phyloP scores from a whole-genome alignment of 1,140 invertebrate species.

The Fopius arisanus region DNA sequence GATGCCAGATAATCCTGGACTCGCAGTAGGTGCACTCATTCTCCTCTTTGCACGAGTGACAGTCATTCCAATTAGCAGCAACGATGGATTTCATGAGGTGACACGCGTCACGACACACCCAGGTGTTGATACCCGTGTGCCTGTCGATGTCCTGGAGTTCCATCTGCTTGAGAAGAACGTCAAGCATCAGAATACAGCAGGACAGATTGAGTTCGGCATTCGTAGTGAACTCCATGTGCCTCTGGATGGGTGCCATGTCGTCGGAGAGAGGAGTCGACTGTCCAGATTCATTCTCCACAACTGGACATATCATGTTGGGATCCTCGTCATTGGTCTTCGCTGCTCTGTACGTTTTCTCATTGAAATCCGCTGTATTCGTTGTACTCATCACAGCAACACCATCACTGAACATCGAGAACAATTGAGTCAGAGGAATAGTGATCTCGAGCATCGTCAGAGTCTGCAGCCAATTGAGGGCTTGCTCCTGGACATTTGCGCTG shows the following conservation, averaged over 20 bases:
- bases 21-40: conserved; percentile 91
- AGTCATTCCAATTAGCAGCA: conserved; percentile 76
- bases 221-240: conserved; percentile 70
- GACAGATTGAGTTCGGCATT: conserved; percentile 81
- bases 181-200: conserved; percentile 96
- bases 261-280: conserved; percentile 77
- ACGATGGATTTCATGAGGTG: conserved; percentile 85
- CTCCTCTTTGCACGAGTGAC: conserved; percentile 73
- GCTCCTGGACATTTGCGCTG: conserved; percentile 87
- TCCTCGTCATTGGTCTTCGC: conserved; percentile 52
- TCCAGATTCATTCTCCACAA: conserved; percentile 74
- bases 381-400: conserved; percentile 76
- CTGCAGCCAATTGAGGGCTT: conserved; percentile 96
- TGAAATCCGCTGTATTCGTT: conserved; percentile 60
- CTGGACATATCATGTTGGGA: conserved; percentile 67
- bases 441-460: conserved; percentile 89
- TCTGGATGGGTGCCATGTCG: conserved; percentile 71
- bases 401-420: conserved; percentile 90
- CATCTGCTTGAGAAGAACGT: conserved; percentile 95
- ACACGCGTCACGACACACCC: conserved; percentile 79
- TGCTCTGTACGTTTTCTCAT: conserved; percentile 62
- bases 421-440: conserved; percentile 81
- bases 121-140: conserved; percentile 81
- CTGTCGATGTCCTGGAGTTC: conserved; percentile 91
- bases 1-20: conserved; percentile 92